Percentiles rank a stretch among this genome's conserved stretches.
Evolutionary conservation across 2,797 vertebrate genomes (phyloP).

Genomic region (Picus viridis): DNA sequence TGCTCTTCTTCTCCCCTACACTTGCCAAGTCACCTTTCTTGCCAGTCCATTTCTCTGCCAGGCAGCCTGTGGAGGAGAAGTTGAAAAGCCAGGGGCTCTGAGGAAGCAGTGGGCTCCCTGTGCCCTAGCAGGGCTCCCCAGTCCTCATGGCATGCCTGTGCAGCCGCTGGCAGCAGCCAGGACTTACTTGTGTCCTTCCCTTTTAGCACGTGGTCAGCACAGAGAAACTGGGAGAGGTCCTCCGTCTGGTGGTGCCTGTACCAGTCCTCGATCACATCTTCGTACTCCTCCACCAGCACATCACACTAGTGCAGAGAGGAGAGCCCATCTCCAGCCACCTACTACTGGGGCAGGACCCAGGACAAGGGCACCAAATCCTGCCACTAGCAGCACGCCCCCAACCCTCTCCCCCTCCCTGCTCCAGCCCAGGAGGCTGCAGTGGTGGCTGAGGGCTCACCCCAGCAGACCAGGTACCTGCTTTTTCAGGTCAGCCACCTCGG

Average conservation of each 20-base stretch:
- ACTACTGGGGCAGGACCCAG: neutral
- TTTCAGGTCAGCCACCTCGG: conserved; percentile 95
- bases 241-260: conserved; percentile 92
- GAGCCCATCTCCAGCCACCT: rapidly evolving
- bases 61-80: conserved; percentile 80
- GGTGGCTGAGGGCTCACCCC: neutral
- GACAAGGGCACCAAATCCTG: neutral
- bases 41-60: conserved; percentile 83
- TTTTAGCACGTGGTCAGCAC: conserved; percentile 92
- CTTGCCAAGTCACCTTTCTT: conserved; percentile 87
- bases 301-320: conserved; percentile 83
- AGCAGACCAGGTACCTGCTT: conserved; percentile 84
- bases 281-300: conserved; percentile 90
- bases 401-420: neutral
- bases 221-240: conserved; percentile 91
- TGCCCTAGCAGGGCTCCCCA: neutral
- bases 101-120: neutral
- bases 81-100: neutral
- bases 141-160: rapidly evolving
- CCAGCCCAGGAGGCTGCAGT: neutral
- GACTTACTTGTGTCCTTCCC: conserved; percentile 88
- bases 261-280: conserved; percentile 97
- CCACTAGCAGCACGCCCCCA: rapidly evolving
- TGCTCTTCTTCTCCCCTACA: conserved; percentile 83
- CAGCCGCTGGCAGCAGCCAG: neutral